Evolutionary conservation across 2,113 vertebrate species (phyloP), one percentile per base, ranked within the genome.

Genomic region (Nyctibius bracteatus): DNA sequence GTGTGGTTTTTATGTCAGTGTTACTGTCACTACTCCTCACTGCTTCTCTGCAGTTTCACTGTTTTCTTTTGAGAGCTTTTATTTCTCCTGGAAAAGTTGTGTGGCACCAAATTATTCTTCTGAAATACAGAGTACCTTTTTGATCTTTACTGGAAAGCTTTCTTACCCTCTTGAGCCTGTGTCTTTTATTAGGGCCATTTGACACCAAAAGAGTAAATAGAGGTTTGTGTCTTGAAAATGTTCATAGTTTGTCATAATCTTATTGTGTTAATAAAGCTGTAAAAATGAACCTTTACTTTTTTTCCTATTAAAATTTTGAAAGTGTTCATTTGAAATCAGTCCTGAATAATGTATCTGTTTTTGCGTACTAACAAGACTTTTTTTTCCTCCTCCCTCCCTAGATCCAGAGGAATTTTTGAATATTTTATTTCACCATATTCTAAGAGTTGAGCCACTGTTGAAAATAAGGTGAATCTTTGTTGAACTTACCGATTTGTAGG

Each of bases 391-490:
- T 12, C 21, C 80, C 23, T 24, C 15, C 81, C 27, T 97, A 99
- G 99, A 99, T 98, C 99, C 99, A 19, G 99, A 99, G 95, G 99
- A 99, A 97, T 99, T 99, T 96, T 98, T 99, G 94, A 99, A 99
- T 95, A 99, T 99, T 88, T 98, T 99, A 82, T 99, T 99, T 97
- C 99, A 99, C 97, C 99, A 99, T 97, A 99, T 99, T 97, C 97
- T 99, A 90, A 99, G 99, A 94, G 99, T 99, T 72, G 99, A 99
- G 80, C 99, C 99, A 14, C 97, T 99, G 84, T 97, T 99, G 96
- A 99, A 99, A 97, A 98, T 99, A 96, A 99, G 99, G 99, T 99
- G 98, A 97, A 55, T 88, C 35, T 77, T 65, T 73, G 14, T 91
- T 77, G 62, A 87, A 51, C 55, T 81, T 18, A 5, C 30, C 16